Base-by-base conservation (phyloP, 2,113 vertebrate genomes). In the Crotalus viridis region DNA sequence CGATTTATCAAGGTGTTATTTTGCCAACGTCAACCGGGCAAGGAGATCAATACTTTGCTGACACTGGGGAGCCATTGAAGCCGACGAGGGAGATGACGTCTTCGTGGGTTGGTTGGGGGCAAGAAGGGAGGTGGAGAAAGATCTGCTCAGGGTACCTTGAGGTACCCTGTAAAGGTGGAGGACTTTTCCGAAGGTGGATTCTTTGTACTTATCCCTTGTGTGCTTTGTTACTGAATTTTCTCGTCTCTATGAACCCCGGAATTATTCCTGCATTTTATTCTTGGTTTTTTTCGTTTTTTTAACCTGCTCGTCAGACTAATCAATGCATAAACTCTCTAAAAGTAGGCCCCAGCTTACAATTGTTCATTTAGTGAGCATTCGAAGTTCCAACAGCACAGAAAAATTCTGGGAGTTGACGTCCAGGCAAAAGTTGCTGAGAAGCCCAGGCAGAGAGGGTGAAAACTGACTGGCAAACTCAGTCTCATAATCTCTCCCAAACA, bases 1-100 rank as follows among this genome's bases (percentile, higher is more conserved):
- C 96, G 98, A 98, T 99, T 98, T 98, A 99, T 99, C 99, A 99
- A 96, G 0, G 96, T 97, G 95, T 97, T 97, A 97, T 96, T 97
- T 96, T 96, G 92, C 89, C 97, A 39, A 13, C 61, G 51, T 90
- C 0, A 57, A 52, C 94, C 43, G 33, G 95, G 93, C 96, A 89
- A 93, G 92, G 90, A 92, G 97, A 98, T 98, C 97, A 96, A 98
- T 97, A 88, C 95, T 95, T 26, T 94, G 85, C 94, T 94, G 96
- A 94, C 98, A 94, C 97, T 0, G 8, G 98, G 98, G 98, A 98
- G 95, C 96, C 91, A 98, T 98, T 94, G 96, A 96, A 96, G 96
- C 92, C 95, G 96, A 94, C 96, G 97, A 94, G 96, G 96, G 97
- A 95, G 93, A 95, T 97, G 93, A 69, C 97, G 94, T 96, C 46